These are phyloP conservation scores for Sarcophaga bullata DNA, from an alignment of 1,140 invertebrate species.

Conservation along the genomic window DNA sequence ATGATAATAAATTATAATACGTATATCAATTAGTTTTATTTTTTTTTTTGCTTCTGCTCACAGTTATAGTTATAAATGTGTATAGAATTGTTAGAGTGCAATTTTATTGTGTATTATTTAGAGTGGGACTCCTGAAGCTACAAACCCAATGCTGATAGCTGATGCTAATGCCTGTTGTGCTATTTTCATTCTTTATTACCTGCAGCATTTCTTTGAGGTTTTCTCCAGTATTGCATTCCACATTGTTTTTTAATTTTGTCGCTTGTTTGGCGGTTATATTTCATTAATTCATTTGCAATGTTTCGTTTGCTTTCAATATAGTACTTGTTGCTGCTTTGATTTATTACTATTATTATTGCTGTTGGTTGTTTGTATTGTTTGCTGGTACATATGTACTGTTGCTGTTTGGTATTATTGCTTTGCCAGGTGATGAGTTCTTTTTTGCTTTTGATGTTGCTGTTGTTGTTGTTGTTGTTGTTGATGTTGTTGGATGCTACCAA, in stretches of 20 bases:
- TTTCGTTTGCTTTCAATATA: conserved; percentile 50
- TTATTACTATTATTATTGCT: conserved; percentile 48
- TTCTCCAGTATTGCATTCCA: conserved; percentile 60
- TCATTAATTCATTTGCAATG: conserved; percentile 46
- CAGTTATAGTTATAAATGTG: too few species aligned
- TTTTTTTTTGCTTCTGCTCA: too few species aligned
- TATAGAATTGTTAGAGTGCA: not conserved
- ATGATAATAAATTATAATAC: too few species aligned
- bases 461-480: conserved; percentile 38
- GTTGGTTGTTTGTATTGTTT: too few species aligned
- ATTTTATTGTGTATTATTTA: conserved; percentile 20
- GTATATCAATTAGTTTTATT: too few species aligned
- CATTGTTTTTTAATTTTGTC: conserved; percentile 64
- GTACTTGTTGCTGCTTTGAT: conserved; percentile 44
- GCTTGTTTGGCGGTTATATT: conserved; percentile 55
- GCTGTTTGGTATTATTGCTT: conserved; percentile 19
- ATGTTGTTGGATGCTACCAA: conserved; percentile 19
- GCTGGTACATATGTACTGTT: too few species aligned
- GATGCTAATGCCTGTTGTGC: conserved; percentile 47
- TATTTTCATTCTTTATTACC: conserved; percentile 39
- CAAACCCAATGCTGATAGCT: not conserved
- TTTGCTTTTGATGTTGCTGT: conserved; percentile 51
- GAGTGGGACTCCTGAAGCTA: not conserved
- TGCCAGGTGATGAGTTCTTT: conserved; percentile 28
- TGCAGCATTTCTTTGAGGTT: conserved; percentile 50